Evolutionary conservation across 1,140 invertebrate species (phyloP), one percentile per base, ranked within the genome.

Genomic region (Heliconius congener): DNA sequence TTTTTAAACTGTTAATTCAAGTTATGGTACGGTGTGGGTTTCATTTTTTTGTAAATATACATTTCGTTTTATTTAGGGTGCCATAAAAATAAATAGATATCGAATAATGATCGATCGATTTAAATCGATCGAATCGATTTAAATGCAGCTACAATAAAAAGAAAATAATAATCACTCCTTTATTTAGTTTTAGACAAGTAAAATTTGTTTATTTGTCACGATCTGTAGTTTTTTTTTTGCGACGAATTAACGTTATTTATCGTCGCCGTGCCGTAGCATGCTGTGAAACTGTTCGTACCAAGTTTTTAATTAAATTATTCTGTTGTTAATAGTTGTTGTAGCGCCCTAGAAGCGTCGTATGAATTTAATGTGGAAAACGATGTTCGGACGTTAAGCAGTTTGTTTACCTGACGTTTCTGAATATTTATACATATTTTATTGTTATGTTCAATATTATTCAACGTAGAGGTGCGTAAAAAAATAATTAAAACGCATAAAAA

Each of bases 271-370:
- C 85, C 71, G 81, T 39, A 72, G 71, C 71, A 72, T 84, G 84
- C 80, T 84, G 86, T 85, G 73, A 66, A 79, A 72, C 81, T 78
- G 86, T 87, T 83, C 80, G 86, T 86, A 85, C 84, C 77, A 90
- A 92, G 84, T 30, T 93, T 93, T 90, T 88, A 92, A 92, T 93
- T 91, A 90, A 92, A 91, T 91, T 92, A 90, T 90, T 87, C 86
- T 86, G 84, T 88, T 87, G 84, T 87, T 91, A 89, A 90, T 91
- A 88, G 86, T 85, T 46, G 42, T 46, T 82, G 77, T 73, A 78
- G 77, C 78, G 81, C 71, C 78, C 76, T 79, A 78, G 80, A 82
- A 82, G 81, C 78, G 73, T 42, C 71, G 81, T 83, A 73, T 83
- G 78, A 37, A 73, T 82, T 80, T 77, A 78, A 79, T 76, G 76